Conservation (phyloP, 2,888 invertebrate species). For the Timema podura region DNA sequence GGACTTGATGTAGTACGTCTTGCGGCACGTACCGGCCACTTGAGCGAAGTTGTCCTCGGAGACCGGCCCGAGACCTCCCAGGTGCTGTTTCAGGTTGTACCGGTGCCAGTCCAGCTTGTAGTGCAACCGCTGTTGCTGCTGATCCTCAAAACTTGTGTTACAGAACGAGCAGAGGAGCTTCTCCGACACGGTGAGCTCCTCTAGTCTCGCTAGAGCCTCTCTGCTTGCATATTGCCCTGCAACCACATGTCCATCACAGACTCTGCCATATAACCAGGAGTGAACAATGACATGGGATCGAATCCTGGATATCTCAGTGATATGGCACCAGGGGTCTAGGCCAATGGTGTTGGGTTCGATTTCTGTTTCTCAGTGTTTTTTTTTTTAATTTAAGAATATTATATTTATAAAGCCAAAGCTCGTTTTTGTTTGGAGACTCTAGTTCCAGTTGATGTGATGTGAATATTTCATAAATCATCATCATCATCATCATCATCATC, state of each 20-base stretch:
- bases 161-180: slow-evolving; percentile 53
- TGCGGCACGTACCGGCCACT: slow-evolving; percentile 49
- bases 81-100: slow-evolving; percentile 70
- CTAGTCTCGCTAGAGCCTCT: slow-evolving; percentile 31
- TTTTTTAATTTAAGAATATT: background rate
- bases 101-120: slow-evolving; percentile 83
- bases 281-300: too few relatives aligned
- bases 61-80: slow-evolving; percentile 54
- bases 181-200: slow-evolving; percentile 45
- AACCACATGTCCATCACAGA: too few relatives aligned
- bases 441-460: too few relatives aligned
- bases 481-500: slow-evolving; percentile 5
- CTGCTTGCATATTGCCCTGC: too few relatives aligned
- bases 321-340: too few relatives aligned
- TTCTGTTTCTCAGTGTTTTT: background rate
- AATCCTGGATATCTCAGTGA: too few relatives aligned
- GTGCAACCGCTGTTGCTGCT: slow-evolving; percentile 65
- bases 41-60: slow-evolving; percentile 56
- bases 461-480: too few relatives aligned
- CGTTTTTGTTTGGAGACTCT: too few relatives aligned
- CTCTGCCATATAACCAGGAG: too few relatives aligned
- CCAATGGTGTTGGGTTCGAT: too few relatives aligned
- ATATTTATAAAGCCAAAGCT: too few relatives aligned
- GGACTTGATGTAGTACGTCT: too few relatives aligned
- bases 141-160: slow-evolving; percentile 52